Base-by-base conservation (phyloP, 2,113 vertebrate genomes). In the Ursus arctos region DNA sequence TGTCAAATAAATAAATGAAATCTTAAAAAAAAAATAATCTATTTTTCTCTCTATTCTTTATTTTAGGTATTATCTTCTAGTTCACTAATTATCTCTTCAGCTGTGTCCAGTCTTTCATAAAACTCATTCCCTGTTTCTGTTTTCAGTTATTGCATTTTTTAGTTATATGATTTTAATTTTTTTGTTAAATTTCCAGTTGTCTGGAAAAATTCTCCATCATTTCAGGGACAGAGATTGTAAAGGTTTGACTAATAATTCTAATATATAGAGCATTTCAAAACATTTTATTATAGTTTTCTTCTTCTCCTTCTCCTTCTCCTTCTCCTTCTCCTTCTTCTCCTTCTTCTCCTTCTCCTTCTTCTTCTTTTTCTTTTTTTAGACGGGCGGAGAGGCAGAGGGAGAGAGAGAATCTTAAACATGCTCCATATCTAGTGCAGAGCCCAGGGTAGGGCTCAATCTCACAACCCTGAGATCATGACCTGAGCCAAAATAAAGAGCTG, bases 291-390 rank as follows among this genome's bases (percentile, higher is more conserved):
- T 59, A 21, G 7, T 74, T 79, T 16, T 53, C 15, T 57, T 33
- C 3, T 36, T 5, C 43, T 6, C 4, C 6, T 6, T 5, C 6
- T 43, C 5, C 6, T 43, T 5, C 43, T 79, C 4, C 6, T 6
- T 43, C 6, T 43, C 43, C 6, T 43, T 43, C 43, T 43, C 40
- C 40, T 43, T 43, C 43, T 57, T 26, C 31, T 61, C 53, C 55
- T 71, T 63, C 1, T 80, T 1, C 43, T 36, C n/a, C 40, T 0
- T 33, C 49, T 51, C 10, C 13, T 31, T 63, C 59, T 28, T 57
- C 18, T 57, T 57, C 7, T 79, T 55, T 47, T 57, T 1, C 33
- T 36, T 69, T 21, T 69, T 69, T 4, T 7, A 69, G 33, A 9
- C 4, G 18, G 33, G 33, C 7, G 19, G 67, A 69, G 67, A 33